phyloP scores from a whole-genome alignment of 2,113 vertebrate species.

The Apteryx mantelli region DNA sequence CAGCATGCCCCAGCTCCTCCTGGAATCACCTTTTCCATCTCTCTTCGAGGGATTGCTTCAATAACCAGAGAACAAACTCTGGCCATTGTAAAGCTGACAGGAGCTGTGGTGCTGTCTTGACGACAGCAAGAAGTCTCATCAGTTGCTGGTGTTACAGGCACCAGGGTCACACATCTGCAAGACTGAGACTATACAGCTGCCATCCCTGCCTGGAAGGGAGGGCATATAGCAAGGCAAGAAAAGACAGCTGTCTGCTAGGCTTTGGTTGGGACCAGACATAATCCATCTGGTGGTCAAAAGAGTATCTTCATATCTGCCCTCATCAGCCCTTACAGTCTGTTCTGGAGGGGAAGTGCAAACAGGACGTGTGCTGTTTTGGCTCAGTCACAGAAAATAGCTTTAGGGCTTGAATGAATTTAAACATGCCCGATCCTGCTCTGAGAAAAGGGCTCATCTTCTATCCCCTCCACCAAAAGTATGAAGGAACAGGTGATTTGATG shows the following conservation, averaged over 20 bases:
- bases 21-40: background rate
- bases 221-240: background rate
- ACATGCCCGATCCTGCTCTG: background rate
- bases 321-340: background rate
- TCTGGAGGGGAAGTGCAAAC: background rate
- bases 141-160: background rate
- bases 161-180: background rate
- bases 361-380: background rate
- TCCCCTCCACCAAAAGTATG: background rate
- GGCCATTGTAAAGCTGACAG: background rate
- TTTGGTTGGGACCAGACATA: background rate
- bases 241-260: background rate
- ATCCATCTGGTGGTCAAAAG: background rate
- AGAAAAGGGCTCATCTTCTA: background rate
- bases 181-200: background rate
- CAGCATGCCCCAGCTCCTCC: background rate
- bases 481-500: background rate
- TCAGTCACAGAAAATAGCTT: background rate
- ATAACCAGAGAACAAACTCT: background rate
- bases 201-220: background rate
- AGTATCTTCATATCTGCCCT: background rate
- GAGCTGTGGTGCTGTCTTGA: background rate
- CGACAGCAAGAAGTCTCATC: rapidly evolving
- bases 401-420: background rate
- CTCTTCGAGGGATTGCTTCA: background rate